A percentile compares a stretch with the other conserved stretches of the same genome.
phyloP scores from a whole-genome alignment of 2,888 invertebrate species.

The Leptura quadrifasciata region DNA sequence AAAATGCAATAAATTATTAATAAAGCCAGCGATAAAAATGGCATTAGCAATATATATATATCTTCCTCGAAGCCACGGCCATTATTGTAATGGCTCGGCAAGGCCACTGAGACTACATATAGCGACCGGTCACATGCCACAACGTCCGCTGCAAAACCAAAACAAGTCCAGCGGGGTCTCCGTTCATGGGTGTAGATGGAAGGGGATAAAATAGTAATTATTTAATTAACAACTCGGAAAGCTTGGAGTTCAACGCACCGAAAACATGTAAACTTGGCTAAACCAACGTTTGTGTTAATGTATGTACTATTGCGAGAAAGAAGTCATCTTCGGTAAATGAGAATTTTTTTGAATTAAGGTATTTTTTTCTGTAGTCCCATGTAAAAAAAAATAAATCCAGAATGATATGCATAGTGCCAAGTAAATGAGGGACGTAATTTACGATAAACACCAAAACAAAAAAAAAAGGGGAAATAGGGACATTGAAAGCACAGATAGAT shows the following conservation, averaged over 20 bases:
- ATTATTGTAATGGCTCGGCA: slow-evolving; percentile 52
- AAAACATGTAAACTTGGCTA: not conserved
- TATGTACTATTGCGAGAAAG: too few species aligned
- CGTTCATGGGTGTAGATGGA: slow-evolving; percentile 32
- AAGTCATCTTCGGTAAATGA: too few species aligned
- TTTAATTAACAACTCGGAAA: slow-evolving; percentile 1
- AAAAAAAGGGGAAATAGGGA: too few species aligned
- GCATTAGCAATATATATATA: slow-evolving; percentile 52
- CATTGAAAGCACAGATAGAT: too few species aligned
- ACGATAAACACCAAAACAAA: too few species aligned
- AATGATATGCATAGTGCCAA: too few species aligned
- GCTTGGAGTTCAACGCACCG: not conserved
- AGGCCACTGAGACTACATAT: slow-evolving; percentile 46
- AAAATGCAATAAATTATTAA: slow-evolving; percentile 54
- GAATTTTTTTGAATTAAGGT: too few species aligned
- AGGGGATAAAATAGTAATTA: not conserved
- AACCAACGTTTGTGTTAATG: not conserved
- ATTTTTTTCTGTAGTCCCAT: too few species aligned
- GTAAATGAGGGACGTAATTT: too few species aligned
- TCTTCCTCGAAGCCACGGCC: slow-evolving; percentile 54
- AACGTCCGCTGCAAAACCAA: slow-evolving; percentile 48
- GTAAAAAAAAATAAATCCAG: too few species aligned
- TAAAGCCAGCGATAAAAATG: slow-evolving; percentile 52
- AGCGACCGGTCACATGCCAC: slow-evolving; percentile 50
- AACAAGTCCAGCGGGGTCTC: slow-evolving; percentile 44